Conservation (phyloP, 2,113 vertebrate genomes). For the Cottus gobio region DNA sequence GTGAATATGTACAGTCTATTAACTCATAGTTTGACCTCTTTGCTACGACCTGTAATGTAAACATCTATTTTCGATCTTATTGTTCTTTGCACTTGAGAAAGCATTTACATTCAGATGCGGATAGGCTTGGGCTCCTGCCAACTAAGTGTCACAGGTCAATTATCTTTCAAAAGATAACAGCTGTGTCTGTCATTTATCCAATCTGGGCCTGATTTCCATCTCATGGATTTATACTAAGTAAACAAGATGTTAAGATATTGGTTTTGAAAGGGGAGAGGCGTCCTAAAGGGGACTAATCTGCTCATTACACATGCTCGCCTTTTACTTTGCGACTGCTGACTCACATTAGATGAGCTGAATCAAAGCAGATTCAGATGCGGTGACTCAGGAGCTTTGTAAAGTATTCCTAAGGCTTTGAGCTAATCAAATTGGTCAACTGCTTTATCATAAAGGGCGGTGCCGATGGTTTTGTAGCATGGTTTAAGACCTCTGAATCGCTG, state of each 20-base stretch:
- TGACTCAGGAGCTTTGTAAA: conserved; percentile 39
- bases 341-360: conserved; percentile 56
- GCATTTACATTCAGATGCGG: conserved; percentile 63
- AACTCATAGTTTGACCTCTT: conserved; percentile 1
- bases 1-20: background rate
- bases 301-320: conserved; percentile 53
- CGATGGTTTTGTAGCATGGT: conserved; percentile 1
- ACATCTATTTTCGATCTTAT: conserved; percentile 61
- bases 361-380: conserved; percentile 47
- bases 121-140: conserved; percentile 63
- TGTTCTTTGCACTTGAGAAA: conserved; percentile 54
- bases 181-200: conserved; percentile 50
- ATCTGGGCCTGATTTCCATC: conserved; percentile 65
- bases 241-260: conserved; percentile 63
- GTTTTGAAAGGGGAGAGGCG: conserved; percentile 49
- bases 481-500: conserved; percentile 17
- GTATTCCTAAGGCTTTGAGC: conserved; percentile 31
- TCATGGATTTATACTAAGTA: conserved; percentile 53
- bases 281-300: conserved; percentile 61
- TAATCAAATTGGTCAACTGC: conserved; percentile 33
- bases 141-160: conserved; percentile 74
- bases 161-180: conserved; percentile 73
- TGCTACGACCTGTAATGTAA: conserved; percentile 23
- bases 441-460: conserved; percentile 56
- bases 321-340: conserved; percentile 48